These are phyloP conservation scores for Adoxophyes honmai DNA, from an alignment of 1,140 invertebrate genomes.

Conservation along the genomic window DNA sequence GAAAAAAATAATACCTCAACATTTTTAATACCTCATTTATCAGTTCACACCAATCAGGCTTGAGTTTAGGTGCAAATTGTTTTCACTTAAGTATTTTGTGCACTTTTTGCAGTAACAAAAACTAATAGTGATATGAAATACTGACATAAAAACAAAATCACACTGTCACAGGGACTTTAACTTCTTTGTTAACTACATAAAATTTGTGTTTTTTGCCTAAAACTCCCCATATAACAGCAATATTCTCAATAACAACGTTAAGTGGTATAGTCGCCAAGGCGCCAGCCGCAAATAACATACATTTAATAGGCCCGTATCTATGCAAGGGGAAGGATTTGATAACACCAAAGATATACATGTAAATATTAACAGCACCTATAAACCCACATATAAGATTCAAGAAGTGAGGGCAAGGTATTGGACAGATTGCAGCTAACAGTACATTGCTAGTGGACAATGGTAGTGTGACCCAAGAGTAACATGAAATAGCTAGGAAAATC, in stretches of 20 bases:
- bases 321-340: conserved; percentile 95
- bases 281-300: conserved; percentile 88
- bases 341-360: conserved; percentile 97
- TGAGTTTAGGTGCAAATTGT: conserved; percentile 28
- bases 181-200: conserved; percentile 95
- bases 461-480: conserved; percentile 97
- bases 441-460: conserved; percentile 95
- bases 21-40: conserved; percentile 23
- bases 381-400: conserved; percentile 93
- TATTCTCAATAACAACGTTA: conserved; percentile 95
- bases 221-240: conserved; percentile 95
- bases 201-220: conserved; percentile 96
- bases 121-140: conserved; percentile 28
- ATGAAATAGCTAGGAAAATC: conserved; percentile 90
- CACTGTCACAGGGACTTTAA: conserved; percentile 80
- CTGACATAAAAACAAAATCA: conserved; percentile 34
- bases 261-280: conserved; percentile 94
- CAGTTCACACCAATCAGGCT: conserved; percentile 19
- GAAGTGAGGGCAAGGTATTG: conserved; percentile 89
- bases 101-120: conserved; percentile 40
- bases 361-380: conserved; percentile 94
- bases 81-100: conserved; percentile 56
- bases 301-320: conserved; percentile 88
- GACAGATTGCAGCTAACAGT: conserved; percentile 88
- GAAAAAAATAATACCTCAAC: conserved; percentile 6